These are phyloP conservation scores for Ctenomys sociabilis DNA, from an alignment of 2,113 vertebrate species.

Conservation along the genomic window DNA sequence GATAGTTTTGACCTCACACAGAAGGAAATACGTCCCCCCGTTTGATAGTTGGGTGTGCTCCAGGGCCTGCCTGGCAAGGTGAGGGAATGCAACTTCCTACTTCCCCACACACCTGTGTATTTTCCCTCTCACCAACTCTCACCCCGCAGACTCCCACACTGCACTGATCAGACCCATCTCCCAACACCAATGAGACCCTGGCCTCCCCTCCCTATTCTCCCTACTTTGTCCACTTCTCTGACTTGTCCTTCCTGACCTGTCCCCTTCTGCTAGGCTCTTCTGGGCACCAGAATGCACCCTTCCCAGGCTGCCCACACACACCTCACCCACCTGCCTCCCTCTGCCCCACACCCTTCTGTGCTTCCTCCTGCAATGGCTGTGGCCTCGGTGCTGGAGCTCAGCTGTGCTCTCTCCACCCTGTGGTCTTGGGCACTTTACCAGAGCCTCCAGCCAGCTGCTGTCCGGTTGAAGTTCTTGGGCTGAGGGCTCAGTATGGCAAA, in stretches of 20 bases:
- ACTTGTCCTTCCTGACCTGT: neutral
- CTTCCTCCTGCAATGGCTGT: neutral
- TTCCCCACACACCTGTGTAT: accelerated
- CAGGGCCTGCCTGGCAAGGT: neutral
- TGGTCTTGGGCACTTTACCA: neutral
- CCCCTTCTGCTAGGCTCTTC: too few species aligned
- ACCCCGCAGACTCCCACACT: accelerated
- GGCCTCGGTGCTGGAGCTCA: neutral
- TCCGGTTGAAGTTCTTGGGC: constrained; percentile 94
- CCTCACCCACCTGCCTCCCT: accelerated
- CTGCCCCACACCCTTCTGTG: neutral
- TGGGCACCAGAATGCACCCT: neutral
- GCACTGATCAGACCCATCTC: neutral
- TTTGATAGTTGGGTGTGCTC: accelerated
- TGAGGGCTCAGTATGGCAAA: constrained; percentile 87
- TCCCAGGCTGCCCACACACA: neutral
- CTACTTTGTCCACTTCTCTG: accelerated
- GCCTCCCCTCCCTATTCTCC: neutral
- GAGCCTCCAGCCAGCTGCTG: constrained; percentile 89
- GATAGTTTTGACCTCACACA: accelerated
- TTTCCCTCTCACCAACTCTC: neutral
- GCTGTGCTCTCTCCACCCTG: neutral
- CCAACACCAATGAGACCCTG: neutral
- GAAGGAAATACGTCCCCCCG: neutral
- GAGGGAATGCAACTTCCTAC: accelerated